Evolutionary conservation across 2,888 invertebrate genomes (phyloP).

Genomic region (Pristionchus exspectatus): DNA sequence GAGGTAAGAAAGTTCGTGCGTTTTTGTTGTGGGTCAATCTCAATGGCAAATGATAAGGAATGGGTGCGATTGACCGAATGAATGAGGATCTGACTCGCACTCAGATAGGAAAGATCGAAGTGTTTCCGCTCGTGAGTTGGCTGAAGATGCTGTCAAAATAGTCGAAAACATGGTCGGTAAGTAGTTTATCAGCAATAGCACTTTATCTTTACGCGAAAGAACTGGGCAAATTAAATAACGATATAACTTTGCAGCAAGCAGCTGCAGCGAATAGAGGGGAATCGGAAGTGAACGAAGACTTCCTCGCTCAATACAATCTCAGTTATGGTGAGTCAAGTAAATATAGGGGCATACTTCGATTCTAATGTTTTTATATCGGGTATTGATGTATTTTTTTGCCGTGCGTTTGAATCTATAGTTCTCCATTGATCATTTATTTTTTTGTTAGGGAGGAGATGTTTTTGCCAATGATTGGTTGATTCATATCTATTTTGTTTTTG

Average conservation of each 20-base stretch:
- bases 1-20: too few relatives aligned
- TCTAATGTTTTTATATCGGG: too few relatives aligned
- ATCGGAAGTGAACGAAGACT: constrained; percentile 92
- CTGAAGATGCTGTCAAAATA: not conserved
- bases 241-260: not conserved
- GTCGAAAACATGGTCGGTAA: not conserved
- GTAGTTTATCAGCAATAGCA: not conserved
- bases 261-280: constrained; percentile 73
- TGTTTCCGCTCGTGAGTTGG: not conserved
- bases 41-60: not conserved
- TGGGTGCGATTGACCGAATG: constrained; percentile 12
- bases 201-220: not conserved
- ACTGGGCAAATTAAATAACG: not conserved
- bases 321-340: constrained; percentile 84
- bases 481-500: not conserved
- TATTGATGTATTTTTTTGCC: not conserved
- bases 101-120: not conserved
- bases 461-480: not conserved
- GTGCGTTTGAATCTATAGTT: too few relatives aligned
- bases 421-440: not conserved
- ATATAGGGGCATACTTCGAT: not conserved
- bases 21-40: too few relatives aligned
- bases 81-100: not conserved
- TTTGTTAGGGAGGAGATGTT: not conserved
- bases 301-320: constrained; percentile 94